These are phyloP conservation scores for Dysidea cf. avara DNA, from an alignment of 37 sponge, comb jelly and placozoan species.

Conservation along the genomic window DNA sequence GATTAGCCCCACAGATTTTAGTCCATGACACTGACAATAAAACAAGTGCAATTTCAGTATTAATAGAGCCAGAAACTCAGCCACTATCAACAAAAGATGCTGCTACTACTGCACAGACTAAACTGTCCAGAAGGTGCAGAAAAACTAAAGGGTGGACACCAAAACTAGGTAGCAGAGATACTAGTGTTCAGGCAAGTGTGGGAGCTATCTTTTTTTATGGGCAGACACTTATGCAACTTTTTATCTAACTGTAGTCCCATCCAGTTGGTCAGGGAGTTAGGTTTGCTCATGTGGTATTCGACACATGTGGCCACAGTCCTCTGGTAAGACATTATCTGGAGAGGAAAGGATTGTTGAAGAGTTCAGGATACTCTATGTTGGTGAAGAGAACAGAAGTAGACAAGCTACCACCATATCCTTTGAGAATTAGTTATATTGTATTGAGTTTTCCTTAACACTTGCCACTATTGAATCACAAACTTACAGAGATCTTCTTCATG, in stretches of 20 bases:
- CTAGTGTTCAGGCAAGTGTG: not conserved
- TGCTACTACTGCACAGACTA: too few relatives aligned
- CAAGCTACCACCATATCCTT: constrained; percentile 41
- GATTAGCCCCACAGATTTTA: not conserved
- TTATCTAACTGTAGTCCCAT: constrained; percentile 10
- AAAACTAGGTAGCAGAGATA: not conserved
- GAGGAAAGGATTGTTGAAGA: not conserved
- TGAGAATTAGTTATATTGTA: not conserved
- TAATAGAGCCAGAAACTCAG: not conserved
- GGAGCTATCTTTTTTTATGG: too few relatives aligned
- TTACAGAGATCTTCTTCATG: constrained; percentile 21
- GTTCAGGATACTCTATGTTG: constrained; percentile 27
- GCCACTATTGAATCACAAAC: constrained; percentile 5
- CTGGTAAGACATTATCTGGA: constrained; percentile 66
- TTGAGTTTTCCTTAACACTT: not conserved
- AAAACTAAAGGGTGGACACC: not conserved
- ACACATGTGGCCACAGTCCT: constrained; percentile 78
- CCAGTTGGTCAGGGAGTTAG: constrained; percentile 38
- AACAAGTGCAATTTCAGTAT: not conserved
- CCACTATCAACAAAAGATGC: too few relatives aligned
- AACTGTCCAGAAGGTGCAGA: not conserved
- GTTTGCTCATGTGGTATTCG: constrained; percentile 66
- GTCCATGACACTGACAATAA: not conserved
- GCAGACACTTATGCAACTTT: too few relatives aligned
- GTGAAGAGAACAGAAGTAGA: constrained; percentile 65